phyloP scores from a whole-genome alignment of 2,797 vertebrate species.

The Rhabdophis nuchalis region DNA sequence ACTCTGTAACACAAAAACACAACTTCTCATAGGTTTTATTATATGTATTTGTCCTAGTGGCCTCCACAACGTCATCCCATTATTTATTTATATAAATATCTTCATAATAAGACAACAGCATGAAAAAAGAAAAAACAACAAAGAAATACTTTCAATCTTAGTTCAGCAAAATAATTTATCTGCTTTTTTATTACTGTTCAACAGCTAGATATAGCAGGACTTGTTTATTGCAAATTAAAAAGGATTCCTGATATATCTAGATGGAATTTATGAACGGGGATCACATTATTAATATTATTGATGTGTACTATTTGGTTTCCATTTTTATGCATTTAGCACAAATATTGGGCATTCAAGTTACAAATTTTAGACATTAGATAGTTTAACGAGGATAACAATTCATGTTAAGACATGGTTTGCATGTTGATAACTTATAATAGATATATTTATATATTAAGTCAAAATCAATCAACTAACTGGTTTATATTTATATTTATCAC shows the following conservation, averaged over 20 bases:
- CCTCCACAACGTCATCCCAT: neutral
- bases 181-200: neutral
- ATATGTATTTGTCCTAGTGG: neutral
- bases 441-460: neutral
- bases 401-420: neutral
- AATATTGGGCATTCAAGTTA: neutral
- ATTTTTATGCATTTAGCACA: neutral
- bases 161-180: neutral
- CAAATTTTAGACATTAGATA: neutral
- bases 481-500: neutral
- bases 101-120: neutral
- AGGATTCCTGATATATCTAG: neutral
- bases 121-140: neutral
- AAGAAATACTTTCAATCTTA: neutral
- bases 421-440: neutral
- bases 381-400: neutral
- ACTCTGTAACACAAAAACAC: conserved; percentile 74
- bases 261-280: neutral
- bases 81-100: neutral
- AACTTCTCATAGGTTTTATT: neutral
- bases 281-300: neutral
- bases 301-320: neutral
- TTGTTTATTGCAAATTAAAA: neutral
- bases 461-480: neutral
- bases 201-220: neutral